A percentile compares a stretch with the other conserved stretches of the same genome.
Evolutionary conservation across 2,113 vertebrate species (phyloP).

Genomic region (Orcinus orca): DNA sequence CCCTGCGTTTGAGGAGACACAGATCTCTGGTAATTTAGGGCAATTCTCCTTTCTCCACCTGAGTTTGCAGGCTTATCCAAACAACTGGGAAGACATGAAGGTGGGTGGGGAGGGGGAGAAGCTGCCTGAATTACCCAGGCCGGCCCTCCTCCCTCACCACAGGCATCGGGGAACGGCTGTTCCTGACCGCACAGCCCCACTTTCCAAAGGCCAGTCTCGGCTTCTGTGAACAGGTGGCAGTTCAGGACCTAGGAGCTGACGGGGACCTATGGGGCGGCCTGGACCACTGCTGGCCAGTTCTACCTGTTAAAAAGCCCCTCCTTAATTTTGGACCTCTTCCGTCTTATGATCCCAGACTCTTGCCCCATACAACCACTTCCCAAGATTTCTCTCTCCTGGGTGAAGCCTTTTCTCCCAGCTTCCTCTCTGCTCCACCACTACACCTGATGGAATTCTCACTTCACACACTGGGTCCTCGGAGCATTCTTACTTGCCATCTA

Average conservation of each 20-base stretch:
- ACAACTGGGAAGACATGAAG: neutral
- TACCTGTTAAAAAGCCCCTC: neutral
- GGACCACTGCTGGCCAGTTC: neutral
- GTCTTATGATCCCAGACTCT: neutral
- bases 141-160: neutral
- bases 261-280: too few relatives aligned
- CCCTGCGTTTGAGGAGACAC: neutral
- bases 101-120: accelerated
- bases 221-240: neutral
- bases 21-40: neutral
- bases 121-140: neutral
- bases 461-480: neutral
- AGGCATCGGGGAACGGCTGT: neutral
- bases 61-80: neutral
- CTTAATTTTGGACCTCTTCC: neutral
- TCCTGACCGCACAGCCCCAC: neutral
- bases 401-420: neutral
- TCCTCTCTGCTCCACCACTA: neutral
- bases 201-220: neutral
- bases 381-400: neutral
- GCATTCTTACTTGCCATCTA: neutral
- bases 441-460: neutral
- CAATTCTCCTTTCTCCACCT: constrained; percentile 10
- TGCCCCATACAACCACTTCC: too few relatives aligned
- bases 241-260: neutral